These are phyloP conservation scores for Tipula helvola DNA, from an alignment of 2,888 invertebrate genomes.

Conservation along the genomic window DNA sequence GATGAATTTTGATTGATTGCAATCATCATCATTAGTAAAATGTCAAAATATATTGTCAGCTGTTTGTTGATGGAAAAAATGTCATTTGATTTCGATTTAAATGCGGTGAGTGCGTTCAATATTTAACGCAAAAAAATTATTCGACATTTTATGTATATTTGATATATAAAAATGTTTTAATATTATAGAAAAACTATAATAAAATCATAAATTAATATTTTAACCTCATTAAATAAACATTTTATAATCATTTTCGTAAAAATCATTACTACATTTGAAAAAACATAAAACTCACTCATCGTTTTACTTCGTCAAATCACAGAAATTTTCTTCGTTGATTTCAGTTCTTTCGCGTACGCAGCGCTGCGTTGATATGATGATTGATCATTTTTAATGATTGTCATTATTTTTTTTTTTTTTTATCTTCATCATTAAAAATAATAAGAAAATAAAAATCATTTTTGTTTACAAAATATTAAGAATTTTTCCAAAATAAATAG, in stretches of 20 bases:
- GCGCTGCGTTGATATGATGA: constrained; percentile 8
- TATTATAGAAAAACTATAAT: background rate
- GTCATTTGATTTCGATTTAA: background rate
- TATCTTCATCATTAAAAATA: constrained; percentile 4
- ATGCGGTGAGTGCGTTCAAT: background rate
- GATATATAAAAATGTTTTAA: background rate
- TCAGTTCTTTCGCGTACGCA: background rate
- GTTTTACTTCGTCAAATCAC: background rate
- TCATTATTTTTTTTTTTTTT: constrained; percentile 5
- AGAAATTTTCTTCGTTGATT: background rate
- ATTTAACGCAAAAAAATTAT: background rate
- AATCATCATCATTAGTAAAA: background rate
- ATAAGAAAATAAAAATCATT: constrained; percentile 7
- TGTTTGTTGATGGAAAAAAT: background rate
- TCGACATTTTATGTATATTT: background rate
- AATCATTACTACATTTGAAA: constrained; percentile 9
- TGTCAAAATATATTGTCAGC: background rate
- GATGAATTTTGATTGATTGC: background rate
- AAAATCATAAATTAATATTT: background rate
- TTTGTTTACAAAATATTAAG: background rate
- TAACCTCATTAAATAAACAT: background rate
- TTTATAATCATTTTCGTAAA: background rate
- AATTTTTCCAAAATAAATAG: background rate
- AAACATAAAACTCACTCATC: background rate
- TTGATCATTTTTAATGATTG: constrained; percentile 9